These are phyloP conservation scores for Cerastis rubricosa DNA, from an alignment of 2,888 invertebrate genomes.

Conservation along the genomic window DNA sequence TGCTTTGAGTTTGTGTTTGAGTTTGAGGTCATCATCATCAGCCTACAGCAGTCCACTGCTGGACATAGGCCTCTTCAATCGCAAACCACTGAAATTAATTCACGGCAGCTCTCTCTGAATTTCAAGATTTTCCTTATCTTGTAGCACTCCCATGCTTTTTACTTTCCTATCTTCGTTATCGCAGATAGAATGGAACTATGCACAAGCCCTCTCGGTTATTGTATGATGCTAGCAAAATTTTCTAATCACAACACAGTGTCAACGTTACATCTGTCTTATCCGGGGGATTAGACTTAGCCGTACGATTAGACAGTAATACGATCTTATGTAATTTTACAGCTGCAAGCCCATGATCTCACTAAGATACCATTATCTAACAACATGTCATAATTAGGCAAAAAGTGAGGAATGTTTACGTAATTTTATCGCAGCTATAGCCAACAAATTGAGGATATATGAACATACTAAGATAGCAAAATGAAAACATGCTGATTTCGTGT, in stretches of 20 bases:
- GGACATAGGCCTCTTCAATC: no score
- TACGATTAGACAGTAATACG: conserved; percentile 14
- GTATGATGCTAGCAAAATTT: not conserved
- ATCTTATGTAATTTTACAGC: conserved; percentile 18
- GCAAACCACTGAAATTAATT: no score
- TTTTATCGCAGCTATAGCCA: conserved; percentile 1
- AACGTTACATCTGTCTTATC: not conserved
- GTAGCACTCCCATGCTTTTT: not conserved
- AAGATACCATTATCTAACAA: conserved; percentile 22
- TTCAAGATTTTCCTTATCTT: not conserved
- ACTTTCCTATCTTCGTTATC: not conserved
- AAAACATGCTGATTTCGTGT: conserved; percentile 30
- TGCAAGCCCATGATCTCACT: not conserved
- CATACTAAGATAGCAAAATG: conserved; percentile 10
- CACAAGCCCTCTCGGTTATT: not conserved
- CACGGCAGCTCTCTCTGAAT: not conserved
- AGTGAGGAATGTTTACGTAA: conserved; percentile 16
- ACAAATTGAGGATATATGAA: conserved; percentile 33
- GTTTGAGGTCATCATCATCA: no score
- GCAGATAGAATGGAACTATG: not conserved
- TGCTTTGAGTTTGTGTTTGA: no score
- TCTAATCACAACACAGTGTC: not conserved
- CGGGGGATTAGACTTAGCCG: not conserved
- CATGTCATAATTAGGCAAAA: conserved; percentile 17
- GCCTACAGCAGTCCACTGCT: no score